Conservation (phyloP, 2,113 vertebrate species). For the Notarius lentiginosus region DNA sequence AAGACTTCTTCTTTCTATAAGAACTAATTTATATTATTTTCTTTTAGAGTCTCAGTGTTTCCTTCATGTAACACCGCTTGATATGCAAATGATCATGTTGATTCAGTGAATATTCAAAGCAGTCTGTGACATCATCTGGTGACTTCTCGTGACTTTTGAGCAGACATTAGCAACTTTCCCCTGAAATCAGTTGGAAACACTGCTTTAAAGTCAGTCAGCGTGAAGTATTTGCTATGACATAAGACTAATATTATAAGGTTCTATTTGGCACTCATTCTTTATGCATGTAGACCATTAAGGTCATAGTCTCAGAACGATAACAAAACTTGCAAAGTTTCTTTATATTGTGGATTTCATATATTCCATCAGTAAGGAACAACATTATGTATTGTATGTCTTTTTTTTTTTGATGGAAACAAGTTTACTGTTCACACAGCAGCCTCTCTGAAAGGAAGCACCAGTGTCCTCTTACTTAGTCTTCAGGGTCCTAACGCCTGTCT, state of each 20-base stretch:
- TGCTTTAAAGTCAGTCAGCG: background rate
- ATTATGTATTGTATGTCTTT: background rate
- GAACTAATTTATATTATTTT: background rate
- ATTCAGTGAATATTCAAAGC: background rate
- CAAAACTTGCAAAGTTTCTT: background rate
- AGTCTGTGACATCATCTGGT: background rate
- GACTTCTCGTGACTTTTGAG: background rate
- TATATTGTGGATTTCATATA: background rate
- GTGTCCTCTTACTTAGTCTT: slow-evolving; percentile 8
- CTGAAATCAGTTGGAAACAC: background rate
- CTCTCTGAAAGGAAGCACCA: background rate
- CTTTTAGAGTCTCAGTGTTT: background rate
- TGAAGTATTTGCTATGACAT: background rate
- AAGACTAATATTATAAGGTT: background rate
- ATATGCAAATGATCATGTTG: background rate
- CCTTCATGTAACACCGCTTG: background rate
- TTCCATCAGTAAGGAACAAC: background rate
- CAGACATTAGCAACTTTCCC: background rate
- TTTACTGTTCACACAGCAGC: background rate
- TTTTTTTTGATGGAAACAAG: background rate
- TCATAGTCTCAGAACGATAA: background rate
- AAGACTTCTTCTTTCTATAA: background rate
- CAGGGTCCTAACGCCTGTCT: background rate
- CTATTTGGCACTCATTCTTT: background rate
- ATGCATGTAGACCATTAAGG: background rate